Conservation (phyloP, 2,113 vertebrate species). For the Xiphophorus couchianus region DNA sequence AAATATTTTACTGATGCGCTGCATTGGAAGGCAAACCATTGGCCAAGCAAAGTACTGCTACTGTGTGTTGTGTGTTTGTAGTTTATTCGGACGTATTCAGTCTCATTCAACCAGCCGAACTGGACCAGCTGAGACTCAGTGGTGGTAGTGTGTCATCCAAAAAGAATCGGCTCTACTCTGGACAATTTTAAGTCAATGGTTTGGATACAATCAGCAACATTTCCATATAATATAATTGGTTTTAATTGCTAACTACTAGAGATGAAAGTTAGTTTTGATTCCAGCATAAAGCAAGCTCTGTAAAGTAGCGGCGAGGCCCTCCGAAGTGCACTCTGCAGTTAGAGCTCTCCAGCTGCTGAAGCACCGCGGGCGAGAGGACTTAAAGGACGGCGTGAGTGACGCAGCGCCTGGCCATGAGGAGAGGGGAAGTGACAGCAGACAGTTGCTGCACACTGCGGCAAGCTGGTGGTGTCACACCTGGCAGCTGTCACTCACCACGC, state of each 20-base stretch:
- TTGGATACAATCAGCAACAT: not conserved
- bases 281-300: slow-evolving; percentile 28
- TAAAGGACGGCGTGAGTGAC: slow-evolving; percentile 38
- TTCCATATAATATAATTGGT: not conserved
- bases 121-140: not conserved
- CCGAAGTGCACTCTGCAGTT: slow-evolving; percentile 35
- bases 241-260: not conserved
- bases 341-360: slow-evolving; percentile 52
- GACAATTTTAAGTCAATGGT: not conserved
- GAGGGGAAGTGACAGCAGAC: slow-evolving; percentile 76
- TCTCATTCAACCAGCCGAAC: not conserved
- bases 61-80: not conserved
- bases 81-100: not conserved
- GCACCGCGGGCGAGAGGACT: slow-evolving; percentile 46
- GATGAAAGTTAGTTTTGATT: not conserved
- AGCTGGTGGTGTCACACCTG: slow-evolving; percentile 79
- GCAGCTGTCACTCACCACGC: slow-evolving; percentile 79
- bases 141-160: not conserved
- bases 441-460: slow-evolving; percentile 71
- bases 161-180: not conserved
- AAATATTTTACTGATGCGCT: too few relatives aligned
- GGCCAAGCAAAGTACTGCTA: not conserved
- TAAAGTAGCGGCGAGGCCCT: slow-evolving; percentile 23
- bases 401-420: slow-evolving; percentile 20
- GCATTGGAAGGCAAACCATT: too few relatives aligned